Evolutionary conservation across 2,888 invertebrate genomes (phyloP), one percentile per base, ranked within the genome.

Genomic region (Ptilodon capucinus): DNA sequence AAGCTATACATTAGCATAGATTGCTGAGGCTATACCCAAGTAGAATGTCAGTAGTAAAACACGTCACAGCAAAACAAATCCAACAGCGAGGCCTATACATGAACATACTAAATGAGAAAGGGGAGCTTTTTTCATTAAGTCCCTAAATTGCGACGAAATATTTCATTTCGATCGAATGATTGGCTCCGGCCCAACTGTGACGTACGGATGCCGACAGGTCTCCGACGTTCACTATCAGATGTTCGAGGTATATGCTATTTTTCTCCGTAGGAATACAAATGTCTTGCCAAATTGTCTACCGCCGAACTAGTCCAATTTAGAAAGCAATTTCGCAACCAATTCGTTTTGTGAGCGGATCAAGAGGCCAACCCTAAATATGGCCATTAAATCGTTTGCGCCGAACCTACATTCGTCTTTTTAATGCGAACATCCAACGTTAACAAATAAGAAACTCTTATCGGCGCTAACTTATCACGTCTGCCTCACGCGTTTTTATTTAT

Each of bases 261-360:
- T 86, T 87, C 87, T 88, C 81, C 74, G 64, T 80, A 81, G 80
- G 89, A 90, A 90, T 89, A 90, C 89, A 90, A 90, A 90, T 90
- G 87, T 82, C 89, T 87, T 86, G 87, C 89, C 86, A 89, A 90
- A 88, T 88, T 86, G 90, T 90, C 88, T 88, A 79, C 84, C 84
- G 77, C 82, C 82, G 78, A 86, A 89, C 87, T 87, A 84, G 87
- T 86, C 85, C 90, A 87, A 90, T 90, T 89, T 86, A 81, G 87
- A 88, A 88, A 89, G 88, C 89, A 90, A 90, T 90, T 90, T 89
- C 81, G 82, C 76, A 81, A 85, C 86, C 87, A 85, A 89, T 90
- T 88, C 87, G 84, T 89, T 89, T 86, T 82, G 83, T 83, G 83
- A 86, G 79, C 84, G 84, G 84, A 87, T 89, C 86, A 87, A 86